Base-by-base conservation (phyloP, 1,140 invertebrate genomes). In the Meloidogyne hapla region DNA sequence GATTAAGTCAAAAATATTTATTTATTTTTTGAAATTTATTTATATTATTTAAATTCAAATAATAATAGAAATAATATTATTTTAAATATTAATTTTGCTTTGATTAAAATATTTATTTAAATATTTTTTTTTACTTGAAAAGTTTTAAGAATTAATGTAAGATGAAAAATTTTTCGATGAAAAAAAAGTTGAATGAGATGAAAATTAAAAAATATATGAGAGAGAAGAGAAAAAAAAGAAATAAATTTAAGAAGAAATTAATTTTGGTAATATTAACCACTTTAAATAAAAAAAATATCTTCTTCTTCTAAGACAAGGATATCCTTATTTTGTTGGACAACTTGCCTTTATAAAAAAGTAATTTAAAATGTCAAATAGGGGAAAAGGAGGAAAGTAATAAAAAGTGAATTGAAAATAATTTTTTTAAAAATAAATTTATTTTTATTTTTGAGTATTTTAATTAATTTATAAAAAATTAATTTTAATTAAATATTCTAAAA, bases 181-280 rank as follows among this genome's bases (percentile, higher is more conserved):
- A 13, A n/a, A 28, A 40, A n/a, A n/a, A n/a, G n/a, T n/a, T n/a
- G 68, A 69, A 61, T 25, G 38, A 26, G 48, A 45, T 45, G 40
- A 42, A 40, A 70, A 45, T 70, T n/a, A n/a, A n/a, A n/a, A n/a
- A n/a, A n/a, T n/a, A n/a, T n/a, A n/a, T n/a, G n/a, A n/a, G n/a
- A n/a, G n/a, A 45, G 40, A 45, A 61, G 38, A 33, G 67, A 9
- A 15, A 18, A 25, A 28, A 21, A n/a, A 18, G 33, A 42, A 68
- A 28, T 70, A 61, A 28, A 68, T 26, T 33, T n/a, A n/a, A n/a
- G n/a, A 23, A 42, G 66, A 42, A 26, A 68, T 21, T 33, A 68
- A 68, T 68, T 68, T 25, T 68, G 25, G 33, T 8, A 33, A 33
- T 33, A 33, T 33, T 33, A 33, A 4, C 33, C 33, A 33, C 33